These are phyloP conservation scores for Eupithecia vulgata DNA, from an alignment of 2,888 invertebrate genomes.

Conservation along the genomic window DNA sequence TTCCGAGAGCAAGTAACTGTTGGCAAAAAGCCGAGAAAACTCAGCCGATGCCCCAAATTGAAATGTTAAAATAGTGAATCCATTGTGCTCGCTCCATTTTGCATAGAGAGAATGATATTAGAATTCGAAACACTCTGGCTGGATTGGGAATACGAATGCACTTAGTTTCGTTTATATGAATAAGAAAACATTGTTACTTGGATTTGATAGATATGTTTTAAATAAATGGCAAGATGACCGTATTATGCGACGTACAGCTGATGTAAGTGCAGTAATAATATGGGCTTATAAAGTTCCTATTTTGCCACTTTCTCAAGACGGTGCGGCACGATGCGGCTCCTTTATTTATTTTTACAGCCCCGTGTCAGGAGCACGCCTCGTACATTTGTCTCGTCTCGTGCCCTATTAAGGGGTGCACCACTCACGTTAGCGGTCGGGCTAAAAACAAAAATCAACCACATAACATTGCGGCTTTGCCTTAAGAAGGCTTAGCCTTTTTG, in stretches of 20 bases:
- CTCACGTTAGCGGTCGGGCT: constrained; percentile 29
- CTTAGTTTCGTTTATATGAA: not conserved
- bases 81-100: constrained; percentile 4
- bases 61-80: constrained; percentile 12
- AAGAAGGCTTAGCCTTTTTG: too few relatives aligned
- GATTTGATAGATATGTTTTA: not conserved
- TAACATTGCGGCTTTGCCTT: too few relatives aligned
- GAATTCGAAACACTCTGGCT: constrained; percentile 1
- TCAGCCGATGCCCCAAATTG: constrained; percentile 21
- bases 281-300: constrained; percentile 11
- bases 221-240: not conserved
- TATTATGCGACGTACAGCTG: not conserved
- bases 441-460: constrained; percentile 6
- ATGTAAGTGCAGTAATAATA: not conserved
- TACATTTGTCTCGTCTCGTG: constrained; percentile 63
- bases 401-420: constrained; percentile 16
- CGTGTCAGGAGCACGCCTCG: constrained; percentile 67
- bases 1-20: constrained; percentile 3
- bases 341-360: constrained; percentile 72
- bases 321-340: constrained; percentile 50
- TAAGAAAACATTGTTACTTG: not conserved
- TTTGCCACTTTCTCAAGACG: constrained; percentile 45
- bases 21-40: constrained; percentile 10
- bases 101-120: constrained; percentile 8
- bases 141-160: constrained; percentile 5